Evolutionary conservation across 2,797 vertebrate genomes (phyloP).

Genomic region (Chloroceryle amazona): DNA sequence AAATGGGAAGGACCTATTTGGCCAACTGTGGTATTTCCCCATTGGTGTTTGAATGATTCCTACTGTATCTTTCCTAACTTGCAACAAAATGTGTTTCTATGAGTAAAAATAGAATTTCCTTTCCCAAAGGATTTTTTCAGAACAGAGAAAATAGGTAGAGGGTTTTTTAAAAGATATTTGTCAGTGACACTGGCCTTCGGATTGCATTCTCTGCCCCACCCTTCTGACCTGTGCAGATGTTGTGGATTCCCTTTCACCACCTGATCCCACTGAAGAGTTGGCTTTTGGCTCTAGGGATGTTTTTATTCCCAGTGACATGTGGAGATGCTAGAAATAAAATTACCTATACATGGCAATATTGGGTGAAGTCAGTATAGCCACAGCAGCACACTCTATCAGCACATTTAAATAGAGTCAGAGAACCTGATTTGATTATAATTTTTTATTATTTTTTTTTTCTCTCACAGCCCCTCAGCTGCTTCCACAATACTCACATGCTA

Average conservation of each 20-base stretch:
- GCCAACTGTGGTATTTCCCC: background rate
- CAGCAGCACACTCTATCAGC: background rate
- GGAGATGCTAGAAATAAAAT: conserved; percentile 33
- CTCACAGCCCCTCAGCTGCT: background rate
- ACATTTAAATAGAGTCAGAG: background rate
- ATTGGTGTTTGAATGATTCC: background rate
- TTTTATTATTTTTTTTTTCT: background rate
- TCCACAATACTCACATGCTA: background rate
- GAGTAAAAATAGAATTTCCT: background rate
- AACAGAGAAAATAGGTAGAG: background rate
- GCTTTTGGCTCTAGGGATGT: background rate
- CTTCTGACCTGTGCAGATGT: conserved; percentile 35
- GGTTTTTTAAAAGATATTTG: background rate
- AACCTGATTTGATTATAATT: background rate
- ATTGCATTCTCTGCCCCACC: background rate
- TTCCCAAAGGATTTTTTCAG: background rate
- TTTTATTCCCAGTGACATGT: conserved; percentile 18
- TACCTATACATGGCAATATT: background rate
- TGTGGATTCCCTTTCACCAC: background rate
- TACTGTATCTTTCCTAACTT: background rate
- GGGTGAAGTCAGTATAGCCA: background rate
- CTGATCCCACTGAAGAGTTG: background rate
- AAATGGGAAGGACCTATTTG: background rate
- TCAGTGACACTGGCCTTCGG: background rate
- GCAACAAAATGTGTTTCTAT: background rate